Evolutionary conservation across 2,888 invertebrate species (phyloP), one percentile per base, ranked within the genome.

Genomic region (Caenorhabditis sp.): DNA sequence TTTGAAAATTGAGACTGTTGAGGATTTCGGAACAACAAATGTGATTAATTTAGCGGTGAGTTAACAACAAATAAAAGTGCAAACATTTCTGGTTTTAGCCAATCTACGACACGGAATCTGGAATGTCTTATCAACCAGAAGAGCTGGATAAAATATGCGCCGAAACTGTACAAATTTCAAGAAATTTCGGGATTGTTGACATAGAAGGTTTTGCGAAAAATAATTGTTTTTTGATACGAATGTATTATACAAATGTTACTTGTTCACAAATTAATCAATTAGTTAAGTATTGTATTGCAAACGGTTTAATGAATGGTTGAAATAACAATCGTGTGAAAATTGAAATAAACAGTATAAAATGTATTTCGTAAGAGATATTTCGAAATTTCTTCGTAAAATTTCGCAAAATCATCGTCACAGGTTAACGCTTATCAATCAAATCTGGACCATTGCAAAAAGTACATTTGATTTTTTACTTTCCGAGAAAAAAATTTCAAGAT

Each of bases 251-350:
- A 1, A 62, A 65, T 62, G 71, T 79, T n/a, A 76, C 78, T 10
- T 81, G 81, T 59, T 73, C 75, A 51, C 77, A 81, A 70, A 79
- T 81, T 59, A 66, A 71, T 23, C 61, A 65, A 57, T 63, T 79
- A 43, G 57, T 81, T 36, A 66, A 67, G 12, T 81, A 78, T 69
- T 81, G 81, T 63, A 61, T 43, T 54, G 53, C 62, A 37, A 75
- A 67, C 53, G 67, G 70, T 55, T 51, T 75, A 62, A 67, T 70
- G 49, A 66, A 74, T 43, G 73, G 66, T 57, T 74, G 62, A 70
- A 53, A 62, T 62, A n/a, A 37, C 27, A 57, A 31, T 57, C 8
- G n/a, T 26, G n/a, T 26, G 57, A 31, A 57, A 36, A 26, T 12
- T 23, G n/a, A 6, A n/a, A 21, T 36, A 3, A 6, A n/a, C 57